These are phyloP conservation scores for Dicentrarchus labrax DNA, from an alignment of 2,113 vertebrate genomes.

Conservation along the genomic window DNA sequence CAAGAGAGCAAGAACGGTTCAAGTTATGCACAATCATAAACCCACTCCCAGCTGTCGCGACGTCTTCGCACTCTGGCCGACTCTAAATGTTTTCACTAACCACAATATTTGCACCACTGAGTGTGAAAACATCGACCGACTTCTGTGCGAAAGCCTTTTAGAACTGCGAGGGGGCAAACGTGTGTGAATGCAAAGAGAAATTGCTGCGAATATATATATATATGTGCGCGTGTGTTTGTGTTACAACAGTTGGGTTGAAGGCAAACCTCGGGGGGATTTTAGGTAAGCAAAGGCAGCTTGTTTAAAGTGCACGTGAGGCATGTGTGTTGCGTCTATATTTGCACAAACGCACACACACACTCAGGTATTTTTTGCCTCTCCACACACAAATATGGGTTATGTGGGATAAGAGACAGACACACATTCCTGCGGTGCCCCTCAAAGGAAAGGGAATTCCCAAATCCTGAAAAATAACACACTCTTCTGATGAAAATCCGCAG, in stretches of 20 bases:
- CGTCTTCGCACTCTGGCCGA: conserved; percentile 54
- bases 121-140: conserved; percentile 73
- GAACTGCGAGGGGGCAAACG: conserved; percentile 55
- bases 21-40: conserved; percentile 71
- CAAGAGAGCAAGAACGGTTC: conserved; percentile 56
- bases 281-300: conserved; percentile 83
- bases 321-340: conserved; percentile 54
- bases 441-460: conserved; percentile 85
- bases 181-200: conserved; percentile 40
- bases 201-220: not conserved
- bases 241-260: conserved; percentile 26
- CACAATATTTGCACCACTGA: conserved; percentile 73
- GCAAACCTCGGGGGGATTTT: conserved; percentile 67
- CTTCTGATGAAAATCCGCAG: conserved; percentile 76
- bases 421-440: conserved; percentile 91
- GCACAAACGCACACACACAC: conserved; percentile 38
- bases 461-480: conserved; percentile 77
- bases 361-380: conserved; percentile 67
- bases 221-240: conserved; percentile 24
- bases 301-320: conserved; percentile 72
- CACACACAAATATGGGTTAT: conserved; percentile 74
- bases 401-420: conserved; percentile 85
- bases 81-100: conserved; percentile 70
- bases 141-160: conserved; percentile 55
- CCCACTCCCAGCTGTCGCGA: conserved; percentile 60